Evolutionary conservation across 2,113 vertebrate species (phyloP).

Genomic region (Aspidoscelis tigris): DNA sequence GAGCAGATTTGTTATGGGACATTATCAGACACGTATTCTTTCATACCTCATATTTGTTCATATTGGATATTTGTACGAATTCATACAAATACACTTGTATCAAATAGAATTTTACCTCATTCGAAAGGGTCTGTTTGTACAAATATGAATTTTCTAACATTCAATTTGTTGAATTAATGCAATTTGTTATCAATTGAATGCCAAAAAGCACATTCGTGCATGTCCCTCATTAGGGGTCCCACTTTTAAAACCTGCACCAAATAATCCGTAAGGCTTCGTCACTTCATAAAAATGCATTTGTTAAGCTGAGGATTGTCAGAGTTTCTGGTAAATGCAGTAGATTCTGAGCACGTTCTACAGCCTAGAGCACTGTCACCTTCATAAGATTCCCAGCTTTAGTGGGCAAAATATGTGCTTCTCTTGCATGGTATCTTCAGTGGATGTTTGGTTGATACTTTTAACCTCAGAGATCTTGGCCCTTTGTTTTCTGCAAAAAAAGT

Average conservation of each 20-base stretch:
- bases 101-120: no score
- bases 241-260: neutral
- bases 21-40: no score
- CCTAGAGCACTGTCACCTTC: neutral
- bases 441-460: constrained; percentile 21
- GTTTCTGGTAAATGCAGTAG: neutral
- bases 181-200: no score
- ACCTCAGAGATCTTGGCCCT: constrained; percentile 1
- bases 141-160: no score
- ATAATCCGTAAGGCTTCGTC: neutral
- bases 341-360: neutral
- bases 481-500: neutral
- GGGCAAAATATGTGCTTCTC: neutral
- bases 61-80: no score
- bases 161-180: no score
- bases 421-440: neutral
- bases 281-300: neutral
- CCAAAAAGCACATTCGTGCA: no score
- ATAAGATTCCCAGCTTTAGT: constrained; percentile 5
- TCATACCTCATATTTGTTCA: no score
- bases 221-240: neutral
- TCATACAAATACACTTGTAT: no score
- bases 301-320: neutral
- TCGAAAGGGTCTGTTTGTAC: no score
- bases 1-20: no score